Evolutionary conservation across 2,797 vertebrate species (phyloP).

Genomic region (Gambusia yucatana): DNA sequence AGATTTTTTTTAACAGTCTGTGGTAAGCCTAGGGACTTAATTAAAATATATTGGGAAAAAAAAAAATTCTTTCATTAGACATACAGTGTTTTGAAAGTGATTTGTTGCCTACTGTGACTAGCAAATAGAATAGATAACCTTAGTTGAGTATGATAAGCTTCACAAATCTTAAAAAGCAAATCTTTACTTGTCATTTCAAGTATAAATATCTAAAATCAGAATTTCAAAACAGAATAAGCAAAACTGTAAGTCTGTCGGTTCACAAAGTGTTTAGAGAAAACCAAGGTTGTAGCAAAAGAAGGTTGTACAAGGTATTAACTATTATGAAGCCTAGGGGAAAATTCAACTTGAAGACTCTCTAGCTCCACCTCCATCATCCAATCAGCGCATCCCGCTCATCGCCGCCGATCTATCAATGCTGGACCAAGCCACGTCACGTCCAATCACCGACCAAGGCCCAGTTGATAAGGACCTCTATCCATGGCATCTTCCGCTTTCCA

Average conservation of each 20-base stretch:
- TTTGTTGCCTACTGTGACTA: background rate
- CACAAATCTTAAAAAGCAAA: no score
- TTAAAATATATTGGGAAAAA: background rate
- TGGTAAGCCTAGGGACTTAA: background rate
- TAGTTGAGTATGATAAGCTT: background rate
- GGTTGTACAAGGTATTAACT: background rate
- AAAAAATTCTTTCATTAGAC: background rate
- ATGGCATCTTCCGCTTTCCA: no score
- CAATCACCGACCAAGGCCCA: no score
- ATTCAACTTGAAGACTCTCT: no score
- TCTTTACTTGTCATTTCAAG: background rate
- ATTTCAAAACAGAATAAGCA: background rate
- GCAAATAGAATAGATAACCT: background rate
- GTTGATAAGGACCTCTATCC: no score
- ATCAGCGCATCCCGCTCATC: no score
- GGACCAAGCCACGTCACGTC: no score
- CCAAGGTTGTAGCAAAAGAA: background rate
- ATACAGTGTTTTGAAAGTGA: background rate
- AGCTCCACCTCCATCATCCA: no score
- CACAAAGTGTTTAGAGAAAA: background rate
- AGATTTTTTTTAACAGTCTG: no score
- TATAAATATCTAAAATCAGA: background rate
- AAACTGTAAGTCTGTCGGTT: background rate
- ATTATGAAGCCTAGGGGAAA: no score
- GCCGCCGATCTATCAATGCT: no score